A percentile compares a stretch with the other conserved stretches of the same genome.
Evolutionary conservation across 2,797 vertebrate genomes (phyloP).

Genomic region (Falco columbarius): DNA sequence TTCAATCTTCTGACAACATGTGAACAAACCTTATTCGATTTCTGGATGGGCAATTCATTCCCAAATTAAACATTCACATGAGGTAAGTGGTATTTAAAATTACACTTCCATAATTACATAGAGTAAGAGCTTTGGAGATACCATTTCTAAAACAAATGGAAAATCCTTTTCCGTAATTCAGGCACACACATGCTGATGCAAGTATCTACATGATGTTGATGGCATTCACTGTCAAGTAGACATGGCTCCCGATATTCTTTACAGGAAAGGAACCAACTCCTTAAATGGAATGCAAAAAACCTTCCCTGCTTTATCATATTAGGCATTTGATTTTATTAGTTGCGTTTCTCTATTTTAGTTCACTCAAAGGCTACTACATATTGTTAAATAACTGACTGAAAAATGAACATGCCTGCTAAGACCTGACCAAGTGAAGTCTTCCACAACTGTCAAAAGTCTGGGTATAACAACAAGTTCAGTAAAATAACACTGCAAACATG

Average conservation of each 20-base stretch:
- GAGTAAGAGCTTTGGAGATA: not conserved
- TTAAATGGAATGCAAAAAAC: not conserved
- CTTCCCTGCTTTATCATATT: not conserved
- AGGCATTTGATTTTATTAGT: not conserved
- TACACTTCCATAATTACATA: not conserved
- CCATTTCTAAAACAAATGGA: not conserved
- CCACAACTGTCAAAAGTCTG: not conserved
- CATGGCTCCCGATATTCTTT: not conserved
- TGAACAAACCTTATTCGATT: not conserved
- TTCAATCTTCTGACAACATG: not conserved
- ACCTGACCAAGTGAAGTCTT: not conserved
- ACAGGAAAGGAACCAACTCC: not conserved
- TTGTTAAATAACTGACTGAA: not conserved
- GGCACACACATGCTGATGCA: not conserved
- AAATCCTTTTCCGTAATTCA: not conserved
- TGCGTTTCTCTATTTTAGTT: not conserved
- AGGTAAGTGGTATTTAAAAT: not conserved
- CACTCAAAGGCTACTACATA: not conserved
- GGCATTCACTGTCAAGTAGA: not conserved
- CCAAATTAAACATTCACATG: not conserved
- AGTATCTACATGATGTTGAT: not conserved
- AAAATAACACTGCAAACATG: not conserved
- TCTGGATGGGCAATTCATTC: not conserved
- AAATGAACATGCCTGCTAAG: not conserved
- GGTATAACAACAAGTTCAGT: not conserved